These are phyloP conservation scores for Palaemon carinicauda DNA, from an alignment of 1,140 invertebrate species.

Conservation along the genomic window DNA sequence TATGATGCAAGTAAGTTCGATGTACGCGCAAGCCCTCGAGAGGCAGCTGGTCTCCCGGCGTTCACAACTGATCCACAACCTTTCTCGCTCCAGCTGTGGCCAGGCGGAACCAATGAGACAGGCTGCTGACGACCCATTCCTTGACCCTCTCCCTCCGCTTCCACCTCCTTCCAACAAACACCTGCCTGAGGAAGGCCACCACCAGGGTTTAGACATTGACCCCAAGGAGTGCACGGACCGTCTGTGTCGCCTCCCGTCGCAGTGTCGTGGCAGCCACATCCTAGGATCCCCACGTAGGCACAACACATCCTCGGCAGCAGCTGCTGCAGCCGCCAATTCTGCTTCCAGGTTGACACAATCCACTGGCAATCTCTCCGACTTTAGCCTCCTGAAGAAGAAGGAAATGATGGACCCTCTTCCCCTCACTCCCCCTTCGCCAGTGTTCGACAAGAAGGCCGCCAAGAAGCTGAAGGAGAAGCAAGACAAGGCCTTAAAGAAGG, in stretches of 20 bases:
- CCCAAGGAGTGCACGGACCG: conserved; percentile 52
- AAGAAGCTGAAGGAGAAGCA: conserved; percentile 51
- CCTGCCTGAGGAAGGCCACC: not conserved
- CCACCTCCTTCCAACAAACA: conserved; percentile 2
- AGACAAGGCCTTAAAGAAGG: conserved; percentile 49
- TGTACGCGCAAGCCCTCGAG: conserved; percentile 55
- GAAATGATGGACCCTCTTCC: not conserved
- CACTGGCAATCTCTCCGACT: conserved; percentile 46
- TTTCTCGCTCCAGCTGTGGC: conserved; percentile 43
- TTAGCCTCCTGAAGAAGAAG: conserved; percentile 44
- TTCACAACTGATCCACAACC: conserved; percentile 46
- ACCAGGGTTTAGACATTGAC: not conserved
- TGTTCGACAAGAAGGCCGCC: conserved; percentile 47
- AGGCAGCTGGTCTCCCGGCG: conserved; percentile 51
- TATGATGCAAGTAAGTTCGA: conserved; percentile 57
- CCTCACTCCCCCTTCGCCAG: conserved; percentile 6
- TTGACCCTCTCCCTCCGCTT: conserved; percentile 29
- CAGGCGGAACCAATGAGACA: conserved; percentile 35
- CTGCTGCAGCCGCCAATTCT: not conserved
- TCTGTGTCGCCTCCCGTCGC: conserved; percentile 47
- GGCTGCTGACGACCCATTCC: conserved; percentile 4
- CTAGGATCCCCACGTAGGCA: conserved; percentile 30
- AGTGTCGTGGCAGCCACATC: conserved; percentile 34
- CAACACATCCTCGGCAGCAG: not conserved
- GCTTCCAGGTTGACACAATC: conserved; percentile 31